Percentiles rank a stretch among this genome's conserved stretches.
phyloP scores from a whole-genome alignment of 2,113 vertebrate genomes.

The Eublepharis macularius region DNA sequence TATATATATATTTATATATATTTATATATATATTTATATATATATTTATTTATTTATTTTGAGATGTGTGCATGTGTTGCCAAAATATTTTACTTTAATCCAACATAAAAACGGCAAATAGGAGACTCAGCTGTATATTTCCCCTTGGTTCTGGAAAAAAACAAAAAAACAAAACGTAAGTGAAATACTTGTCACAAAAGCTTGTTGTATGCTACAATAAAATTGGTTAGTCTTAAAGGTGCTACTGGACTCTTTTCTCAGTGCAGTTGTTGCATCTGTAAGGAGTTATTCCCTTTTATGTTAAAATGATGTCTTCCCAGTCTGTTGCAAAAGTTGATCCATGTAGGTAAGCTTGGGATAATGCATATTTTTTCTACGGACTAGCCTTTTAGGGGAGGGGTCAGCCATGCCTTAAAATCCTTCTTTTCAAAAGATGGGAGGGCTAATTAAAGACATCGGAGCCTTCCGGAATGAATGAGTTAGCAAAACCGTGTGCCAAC shows the following conservation, averaged over 20 bases:
- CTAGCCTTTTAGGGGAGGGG: neutral
- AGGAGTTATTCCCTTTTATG: neutral
- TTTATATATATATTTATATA: too few relatives aligned
- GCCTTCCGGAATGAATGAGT: neutral
- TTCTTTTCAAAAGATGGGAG: neutral
- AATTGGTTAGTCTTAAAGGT: too few relatives aligned
- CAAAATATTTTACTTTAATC: neutral
- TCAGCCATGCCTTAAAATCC: rapidly evolving
- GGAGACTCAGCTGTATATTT: neutral
- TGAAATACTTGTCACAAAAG: neutral
- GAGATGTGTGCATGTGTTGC: neutral
- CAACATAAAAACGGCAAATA: neutral
- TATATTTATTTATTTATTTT: too few relatives aligned
- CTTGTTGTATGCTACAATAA: too few relatives aligned
- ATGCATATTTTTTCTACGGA: neutral
- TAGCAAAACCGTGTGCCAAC: neutral
- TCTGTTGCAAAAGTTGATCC: neutral
- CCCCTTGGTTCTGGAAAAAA: neutral
- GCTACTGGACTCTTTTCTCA: rapidly evolving
- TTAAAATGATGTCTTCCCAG: neutral
- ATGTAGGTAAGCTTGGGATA: neutral
- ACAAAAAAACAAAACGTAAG: neutral
- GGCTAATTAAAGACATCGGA: too few relatives aligned
- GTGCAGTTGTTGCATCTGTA: too few relatives aligned
- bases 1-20: too few relatives aligned